Evolutionary conservation across 2,888 invertebrate species (phyloP).

Genomic region (Heliconius ismenius): DNA sequence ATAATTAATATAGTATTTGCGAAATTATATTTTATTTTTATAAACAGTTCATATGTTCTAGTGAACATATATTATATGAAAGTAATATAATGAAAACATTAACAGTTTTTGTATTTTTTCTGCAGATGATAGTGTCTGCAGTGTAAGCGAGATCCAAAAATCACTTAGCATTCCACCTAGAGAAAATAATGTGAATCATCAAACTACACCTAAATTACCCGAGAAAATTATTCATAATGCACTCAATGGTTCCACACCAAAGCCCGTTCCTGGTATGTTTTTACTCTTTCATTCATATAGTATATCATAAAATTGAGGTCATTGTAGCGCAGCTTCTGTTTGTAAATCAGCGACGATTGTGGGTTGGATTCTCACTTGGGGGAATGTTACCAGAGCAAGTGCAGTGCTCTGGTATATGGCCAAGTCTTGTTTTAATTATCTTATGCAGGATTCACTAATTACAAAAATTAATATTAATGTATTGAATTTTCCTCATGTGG

Average conservation of each 20-base stretch:
- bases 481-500: no score
- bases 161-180: constrained; percentile 64
- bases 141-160: constrained; percentile 66
- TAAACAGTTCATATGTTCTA: background rate
- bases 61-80: background rate
- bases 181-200: constrained; percentile 61
- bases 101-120: constrained; percentile 56
- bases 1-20: background rate
- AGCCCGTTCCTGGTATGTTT: constrained; percentile 74
- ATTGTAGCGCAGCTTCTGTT: background rate
- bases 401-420: no score
- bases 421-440: background rate
- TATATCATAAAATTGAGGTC: background rate
- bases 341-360: background rate
- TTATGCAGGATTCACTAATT: background rate
- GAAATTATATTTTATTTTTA: background rate
- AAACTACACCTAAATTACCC: constrained; percentile 63
- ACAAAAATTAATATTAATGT: background rate
- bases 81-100: background rate
- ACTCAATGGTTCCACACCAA: constrained; percentile 73
- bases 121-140: constrained; percentile 78
- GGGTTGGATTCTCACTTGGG: background rate
- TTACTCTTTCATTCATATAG: constrained; percentile 44
- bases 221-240: constrained; percentile 68
- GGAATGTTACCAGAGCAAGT: background rate